Evolutionary conservation across 2,888 invertebrate genomes (phyloP).

Genomic region (Chrysolina haemoptera): DNA sequence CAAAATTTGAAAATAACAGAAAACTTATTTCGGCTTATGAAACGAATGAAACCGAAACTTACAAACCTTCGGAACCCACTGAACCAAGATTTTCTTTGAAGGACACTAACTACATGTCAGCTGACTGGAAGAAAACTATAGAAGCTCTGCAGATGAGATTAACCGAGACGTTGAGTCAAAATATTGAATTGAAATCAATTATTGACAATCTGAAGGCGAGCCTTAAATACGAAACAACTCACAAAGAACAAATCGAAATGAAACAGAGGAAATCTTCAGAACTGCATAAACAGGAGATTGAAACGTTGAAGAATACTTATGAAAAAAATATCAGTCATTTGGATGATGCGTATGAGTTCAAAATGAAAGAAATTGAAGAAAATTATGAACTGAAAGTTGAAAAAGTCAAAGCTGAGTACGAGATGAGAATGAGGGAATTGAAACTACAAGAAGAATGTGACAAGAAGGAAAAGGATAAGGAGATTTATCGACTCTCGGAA

Average conservation of each 20-base stretch:
- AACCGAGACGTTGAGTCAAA: slow-evolving; percentile 57
- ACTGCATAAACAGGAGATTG: slow-evolving; percentile 43
- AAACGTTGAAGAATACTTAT: slow-evolving; percentile 45
- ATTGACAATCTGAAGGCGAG: slow-evolving; percentile 46
- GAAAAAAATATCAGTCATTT: slow-evolving; percentile 41
- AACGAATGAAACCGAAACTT: slow-evolving; percentile 8
- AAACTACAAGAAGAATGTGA: slow-evolving; percentile 47
- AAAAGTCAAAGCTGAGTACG: slow-evolving; percentile 48
- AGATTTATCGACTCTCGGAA: slow-evolving; percentile 56
- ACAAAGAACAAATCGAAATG: slow-evolving; percentile 39
- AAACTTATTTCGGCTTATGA: background rate
- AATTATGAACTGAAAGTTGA: slow-evolving; percentile 49
- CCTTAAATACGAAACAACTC: slow-evolving; percentile 41
- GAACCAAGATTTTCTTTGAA: slow-evolving; percentile 43
- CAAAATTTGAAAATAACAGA: slow-evolving; percentile 10
- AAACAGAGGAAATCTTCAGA: slow-evolving; percentile 38
- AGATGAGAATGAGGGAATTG: slow-evolving; percentile 48
- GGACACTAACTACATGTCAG: slow-evolving; percentile 52
- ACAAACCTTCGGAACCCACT: slow-evolving; percentile 6
- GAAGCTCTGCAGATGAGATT: slow-evolving; percentile 56
- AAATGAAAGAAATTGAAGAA: slow-evolving; percentile 43
- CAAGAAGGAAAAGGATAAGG: slow-evolving; percentile 54
- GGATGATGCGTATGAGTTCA: slow-evolving; percentile 42
- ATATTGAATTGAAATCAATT: slow-evolving; percentile 54
- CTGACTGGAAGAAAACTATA: slow-evolving; percentile 58